Conservation (phyloP, 2,888 invertebrate species). For the Xestoiulus laeticollis region DNA sequence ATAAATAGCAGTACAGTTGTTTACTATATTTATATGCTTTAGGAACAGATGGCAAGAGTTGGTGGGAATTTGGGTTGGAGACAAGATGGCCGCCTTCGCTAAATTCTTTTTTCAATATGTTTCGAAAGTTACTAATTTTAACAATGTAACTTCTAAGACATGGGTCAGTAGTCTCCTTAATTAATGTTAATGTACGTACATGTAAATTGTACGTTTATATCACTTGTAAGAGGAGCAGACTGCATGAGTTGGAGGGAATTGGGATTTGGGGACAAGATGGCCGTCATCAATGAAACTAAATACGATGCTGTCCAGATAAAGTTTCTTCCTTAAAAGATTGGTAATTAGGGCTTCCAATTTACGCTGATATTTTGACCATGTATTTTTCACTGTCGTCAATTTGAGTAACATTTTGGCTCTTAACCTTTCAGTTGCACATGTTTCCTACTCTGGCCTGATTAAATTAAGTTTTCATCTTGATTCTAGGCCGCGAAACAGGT, state of each 20-base stretch:
- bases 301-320: not conserved
- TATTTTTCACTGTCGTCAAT: not conserved
- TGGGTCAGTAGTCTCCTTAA: too few species aligned
- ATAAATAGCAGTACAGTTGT: too few species aligned
- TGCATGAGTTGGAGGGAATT: not conserved
- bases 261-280: not conserved
- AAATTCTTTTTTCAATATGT: too few species aligned
- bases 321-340: not conserved
- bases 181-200: too few species aligned
- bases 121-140: too few species aligned
- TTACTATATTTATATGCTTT: too few species aligned
- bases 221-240: not conserved
- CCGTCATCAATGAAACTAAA: not conserved
- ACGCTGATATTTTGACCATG: not conserved
- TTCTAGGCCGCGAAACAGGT: not conserved
- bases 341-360: not conserved
- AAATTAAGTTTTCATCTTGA: not conserved
- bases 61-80: too few species aligned
- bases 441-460: not conserved
- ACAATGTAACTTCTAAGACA: too few species aligned
- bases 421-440: not conserved
- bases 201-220: too few species aligned
- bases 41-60: too few species aligned
- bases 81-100: too few species aligned
- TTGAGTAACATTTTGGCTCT: not conserved